Conservation (phyloP, 2,113 vertebrate species). For the Muntiacus reevesi region DNA sequence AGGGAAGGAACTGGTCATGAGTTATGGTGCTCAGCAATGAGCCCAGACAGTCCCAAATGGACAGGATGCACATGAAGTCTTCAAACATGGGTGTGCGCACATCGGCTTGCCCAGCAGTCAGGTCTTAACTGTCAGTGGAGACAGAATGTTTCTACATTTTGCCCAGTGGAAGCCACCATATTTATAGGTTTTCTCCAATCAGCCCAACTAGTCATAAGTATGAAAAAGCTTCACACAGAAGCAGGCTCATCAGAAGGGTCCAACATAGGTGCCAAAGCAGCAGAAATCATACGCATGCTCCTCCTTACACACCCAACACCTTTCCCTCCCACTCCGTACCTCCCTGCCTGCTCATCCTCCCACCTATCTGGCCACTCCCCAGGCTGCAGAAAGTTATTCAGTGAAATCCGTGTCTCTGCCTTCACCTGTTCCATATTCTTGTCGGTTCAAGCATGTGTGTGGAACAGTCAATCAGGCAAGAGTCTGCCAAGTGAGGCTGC, state of each 20-base stretch:
- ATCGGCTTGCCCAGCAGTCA: background rate
- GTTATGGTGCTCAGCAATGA: background rate
- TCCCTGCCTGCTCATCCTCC: background rate
- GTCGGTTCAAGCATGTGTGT: background rate
- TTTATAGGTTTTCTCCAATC: background rate
- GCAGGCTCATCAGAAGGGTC: background rate
- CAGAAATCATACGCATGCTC: background rate
- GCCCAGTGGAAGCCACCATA: background rate
- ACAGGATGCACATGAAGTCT: background rate
- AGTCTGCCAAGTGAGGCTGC: background rate
- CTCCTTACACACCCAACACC: background rate
- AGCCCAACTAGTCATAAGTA: background rate
- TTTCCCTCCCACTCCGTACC: background rate
- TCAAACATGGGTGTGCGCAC: background rate
- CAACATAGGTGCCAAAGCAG: background rate
- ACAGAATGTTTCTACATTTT: background rate
- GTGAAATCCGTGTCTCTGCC: background rate
- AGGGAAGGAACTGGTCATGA: background rate
- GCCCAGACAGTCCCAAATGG: background rate
- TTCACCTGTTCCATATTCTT: background rate
- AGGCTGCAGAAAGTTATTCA: background rate
- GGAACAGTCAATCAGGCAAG: background rate
- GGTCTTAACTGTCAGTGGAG: background rate
- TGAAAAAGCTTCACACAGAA: background rate
- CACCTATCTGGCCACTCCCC: background rate